Evolutionary conservation across 2,797 vertebrate genomes (phyloP).

Genomic region (Gallinago solitaria): DNA sequence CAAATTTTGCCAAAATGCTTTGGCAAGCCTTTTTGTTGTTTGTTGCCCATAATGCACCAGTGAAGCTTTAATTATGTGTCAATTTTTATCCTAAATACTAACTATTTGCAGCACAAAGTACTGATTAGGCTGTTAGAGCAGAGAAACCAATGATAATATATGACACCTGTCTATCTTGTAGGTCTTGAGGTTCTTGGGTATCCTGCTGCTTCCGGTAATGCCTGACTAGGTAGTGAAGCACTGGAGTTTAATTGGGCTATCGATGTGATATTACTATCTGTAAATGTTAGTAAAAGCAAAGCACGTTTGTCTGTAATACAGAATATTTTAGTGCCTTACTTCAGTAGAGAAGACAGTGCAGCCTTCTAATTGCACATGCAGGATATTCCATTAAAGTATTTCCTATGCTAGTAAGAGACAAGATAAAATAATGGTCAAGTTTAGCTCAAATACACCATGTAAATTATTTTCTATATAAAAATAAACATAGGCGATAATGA

Average conservation of each 20-base stretch:
- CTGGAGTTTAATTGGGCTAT: background rate
- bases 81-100: background rate
- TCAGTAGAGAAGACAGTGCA: constrained; percentile 17
- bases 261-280: background rate
- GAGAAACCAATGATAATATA: background rate
- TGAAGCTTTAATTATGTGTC: background rate
- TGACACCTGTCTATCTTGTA: background rate
- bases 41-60: background rate
- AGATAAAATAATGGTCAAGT: constrained; percentile 51
- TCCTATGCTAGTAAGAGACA: constrained; percentile 39
- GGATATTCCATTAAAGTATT: constrained; percentile 36
- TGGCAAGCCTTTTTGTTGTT: background rate
- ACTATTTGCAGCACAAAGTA: background rate
- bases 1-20: background rate
- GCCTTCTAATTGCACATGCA: constrained; percentile 49
- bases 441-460: constrained; percentile 56
- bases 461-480: constrained; percentile 59
- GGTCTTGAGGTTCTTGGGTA: background rate
- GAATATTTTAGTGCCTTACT: background rate
- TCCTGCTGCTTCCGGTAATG: background rate
- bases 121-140: background rate
- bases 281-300: background rate
- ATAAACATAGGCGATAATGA: constrained; percentile 44
- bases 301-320: background rate
- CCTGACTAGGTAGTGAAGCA: background rate